Percentiles rank a stretch among this genome's conserved stretches.
Conservation (phyloP, 2,888 invertebrate species). For the Sinelater perroti region DNA sequence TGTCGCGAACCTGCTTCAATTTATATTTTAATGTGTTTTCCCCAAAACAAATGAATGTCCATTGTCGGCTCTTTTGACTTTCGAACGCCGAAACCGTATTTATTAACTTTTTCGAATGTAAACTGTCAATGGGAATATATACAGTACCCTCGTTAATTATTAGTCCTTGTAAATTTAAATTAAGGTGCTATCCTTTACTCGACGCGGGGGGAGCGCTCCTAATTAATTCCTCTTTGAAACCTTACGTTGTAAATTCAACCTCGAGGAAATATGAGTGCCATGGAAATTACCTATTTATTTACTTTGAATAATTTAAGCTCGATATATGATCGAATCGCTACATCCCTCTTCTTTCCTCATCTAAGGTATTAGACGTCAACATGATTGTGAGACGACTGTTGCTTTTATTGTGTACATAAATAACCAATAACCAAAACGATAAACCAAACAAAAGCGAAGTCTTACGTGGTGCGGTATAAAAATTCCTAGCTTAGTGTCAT, state of each 20-base stretch:
- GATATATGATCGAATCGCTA: no score
- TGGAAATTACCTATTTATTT: no score
- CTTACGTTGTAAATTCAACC: background rate
- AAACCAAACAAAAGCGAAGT: no score
- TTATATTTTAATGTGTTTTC: conserved; percentile 62
- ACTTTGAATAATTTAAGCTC: no score
- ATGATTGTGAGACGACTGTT: no score
- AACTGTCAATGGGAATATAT: conserved; percentile 57
- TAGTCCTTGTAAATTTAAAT: conserved; percentile 31
- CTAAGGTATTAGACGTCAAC: no score
- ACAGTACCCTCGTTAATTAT: conserved; percentile 50
- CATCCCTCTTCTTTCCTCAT: no score
- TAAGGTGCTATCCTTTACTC: conserved; percentile 16
- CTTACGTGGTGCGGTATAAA: no score
- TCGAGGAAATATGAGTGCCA: background rate
- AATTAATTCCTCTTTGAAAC: conserved; percentile 9
- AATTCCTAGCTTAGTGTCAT: no score
- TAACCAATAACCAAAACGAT: no score
- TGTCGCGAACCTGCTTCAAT: conserved; percentile 61
- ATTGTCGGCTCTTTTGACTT: conserved; percentile 59
- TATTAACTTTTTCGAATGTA: conserved; percentile 60
- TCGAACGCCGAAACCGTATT: conserved; percentile 58
- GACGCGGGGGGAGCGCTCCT: conserved; percentile 14
- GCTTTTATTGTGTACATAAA: no score
- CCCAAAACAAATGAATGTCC: conserved; percentile 61